phyloP scores from a whole-genome alignment of 2,113 vertebrate species.

The Lichenostomus cassidix region DNA sequence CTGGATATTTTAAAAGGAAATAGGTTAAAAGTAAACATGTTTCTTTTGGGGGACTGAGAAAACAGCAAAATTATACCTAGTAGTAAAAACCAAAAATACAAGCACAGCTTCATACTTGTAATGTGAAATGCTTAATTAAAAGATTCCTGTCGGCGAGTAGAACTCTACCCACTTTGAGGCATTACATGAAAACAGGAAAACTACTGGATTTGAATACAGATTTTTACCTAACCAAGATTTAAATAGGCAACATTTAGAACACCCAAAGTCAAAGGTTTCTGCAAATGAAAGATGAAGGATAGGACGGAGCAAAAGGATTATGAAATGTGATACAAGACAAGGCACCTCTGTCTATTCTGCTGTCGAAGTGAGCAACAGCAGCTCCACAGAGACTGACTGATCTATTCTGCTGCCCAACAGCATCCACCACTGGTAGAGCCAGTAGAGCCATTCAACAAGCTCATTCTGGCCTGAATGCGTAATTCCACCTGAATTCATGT shows the following conservation, averaged over 20 bases:
- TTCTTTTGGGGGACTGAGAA: background rate
- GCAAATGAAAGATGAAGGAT: background rate
- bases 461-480: background rate
- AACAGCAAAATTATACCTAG: background rate
- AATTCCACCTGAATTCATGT: background rate
- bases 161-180: background rate
- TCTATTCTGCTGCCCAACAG: background rate
- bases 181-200: background rate
- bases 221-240: background rate
- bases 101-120: background rate
- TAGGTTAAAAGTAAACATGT: background rate
- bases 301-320: background rate
- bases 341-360: background rate
- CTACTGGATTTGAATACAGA: background rate
- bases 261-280: background rate
- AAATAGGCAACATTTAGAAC: background rate
- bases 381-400: background rate
- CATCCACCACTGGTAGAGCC: background rate
- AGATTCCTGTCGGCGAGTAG: background rate
- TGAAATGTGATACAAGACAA: background rate
- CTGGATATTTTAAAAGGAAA: background rate
- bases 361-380: background rate
- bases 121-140: background rate
- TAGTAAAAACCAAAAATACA: background rate
- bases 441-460: background rate